Percentiles rank a stretch among this genome's conserved stretches.
phyloP scores from a whole-genome alignment of 2,797 vertebrate species.

The Microctenopoma stevenorrisi region DNA sequence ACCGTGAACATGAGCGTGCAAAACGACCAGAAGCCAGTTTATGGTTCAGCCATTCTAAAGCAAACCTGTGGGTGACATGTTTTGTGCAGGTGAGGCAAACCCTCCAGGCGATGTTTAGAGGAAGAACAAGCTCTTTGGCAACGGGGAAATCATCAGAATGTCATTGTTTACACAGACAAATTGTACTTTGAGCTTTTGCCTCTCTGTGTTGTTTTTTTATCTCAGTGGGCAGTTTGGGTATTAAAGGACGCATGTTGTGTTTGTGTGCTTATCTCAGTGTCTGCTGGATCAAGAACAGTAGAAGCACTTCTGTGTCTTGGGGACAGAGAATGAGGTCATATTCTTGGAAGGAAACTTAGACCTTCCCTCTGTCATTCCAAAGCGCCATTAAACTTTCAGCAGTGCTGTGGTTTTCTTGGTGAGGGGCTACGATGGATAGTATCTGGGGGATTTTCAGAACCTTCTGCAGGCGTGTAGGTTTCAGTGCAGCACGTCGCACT shows the following conservation, averaged over 20 bases:
- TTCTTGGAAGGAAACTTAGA: constrained; percentile 35
- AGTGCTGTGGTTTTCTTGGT: constrained; percentile 30
- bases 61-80: constrained; percentile 12
- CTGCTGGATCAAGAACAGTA: constrained; percentile 15
- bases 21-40: constrained; percentile 10
- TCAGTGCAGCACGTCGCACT: constrained; percentile 17
- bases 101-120: neutral
- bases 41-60: neutral
- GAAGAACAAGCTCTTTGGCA: neutral
- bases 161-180: neutral
- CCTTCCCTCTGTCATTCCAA: constrained; percentile 18
- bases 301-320: constrained; percentile 13
- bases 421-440: constrained; percentile 4
- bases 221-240: neutral
- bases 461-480: constrained; percentile 1
- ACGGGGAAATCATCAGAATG: neutral
- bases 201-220: neutral
- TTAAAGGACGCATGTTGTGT: neutral
- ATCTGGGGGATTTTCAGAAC: constrained; percentile 22
- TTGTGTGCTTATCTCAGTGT: constrained; percentile 10
- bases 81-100: constrained; percentile 1
- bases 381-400: constrained; percentile 39
- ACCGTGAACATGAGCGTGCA: constrained; percentile 11
- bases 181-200: neutral
- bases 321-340: constrained; percentile 45